phyloP scores from a whole-genome alignment of 2,888 invertebrate species.

The Pheosia tremula region DNA sequence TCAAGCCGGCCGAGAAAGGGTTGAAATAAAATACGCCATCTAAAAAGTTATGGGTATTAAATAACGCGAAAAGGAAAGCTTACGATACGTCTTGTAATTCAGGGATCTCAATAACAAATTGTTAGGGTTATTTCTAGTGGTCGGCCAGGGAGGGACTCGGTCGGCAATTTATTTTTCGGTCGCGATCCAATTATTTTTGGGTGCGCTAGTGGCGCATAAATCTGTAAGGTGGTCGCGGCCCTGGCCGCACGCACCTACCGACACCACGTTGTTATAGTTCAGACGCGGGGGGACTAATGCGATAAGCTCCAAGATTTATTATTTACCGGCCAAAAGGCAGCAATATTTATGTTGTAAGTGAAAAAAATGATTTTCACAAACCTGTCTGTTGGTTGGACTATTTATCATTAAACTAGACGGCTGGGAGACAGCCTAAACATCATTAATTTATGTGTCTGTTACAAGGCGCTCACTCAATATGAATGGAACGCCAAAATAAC shows the following conservation, averaged over 20 bases:
- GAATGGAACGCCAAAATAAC: neutral
- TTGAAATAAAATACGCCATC: constrained; percentile 11
- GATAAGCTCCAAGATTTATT: constrained; percentile 61
- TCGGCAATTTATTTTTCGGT: constrained; percentile 78
- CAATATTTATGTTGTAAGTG: constrained; percentile 34
- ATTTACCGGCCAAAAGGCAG: constrained; percentile 32
- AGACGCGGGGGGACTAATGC: constrained; percentile 54
- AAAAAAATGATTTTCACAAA: constrained; percentile 11
- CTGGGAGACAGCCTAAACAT: constrained; percentile 1
- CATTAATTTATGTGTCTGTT: neutral
- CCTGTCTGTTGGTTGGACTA: neutral
- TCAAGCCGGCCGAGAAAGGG: constrained; percentile 7
- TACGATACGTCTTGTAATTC: constrained; percentile 53
- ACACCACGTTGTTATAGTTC: constrained; percentile 51
- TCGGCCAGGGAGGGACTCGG: constrained; percentile 43
- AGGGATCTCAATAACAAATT: constrained; percentile 70
- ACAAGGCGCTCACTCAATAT: neutral
- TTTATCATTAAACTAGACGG: constrained; percentile 5
- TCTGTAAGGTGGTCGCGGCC: constrained; percentile 50
- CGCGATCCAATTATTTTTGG: constrained; percentile 81
- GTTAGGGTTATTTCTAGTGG: constrained; percentile 62
- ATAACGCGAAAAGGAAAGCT: constrained; percentile 30
- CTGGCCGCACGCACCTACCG: constrained; percentile 50
- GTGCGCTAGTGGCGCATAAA: constrained; percentile 75
- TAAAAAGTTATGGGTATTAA: constrained; percentile 37